These are phyloP conservation scores for Pollachius pollachius DNA, from an alignment of 2,113 vertebrate genomes.

Conservation along the genomic window DNA sequence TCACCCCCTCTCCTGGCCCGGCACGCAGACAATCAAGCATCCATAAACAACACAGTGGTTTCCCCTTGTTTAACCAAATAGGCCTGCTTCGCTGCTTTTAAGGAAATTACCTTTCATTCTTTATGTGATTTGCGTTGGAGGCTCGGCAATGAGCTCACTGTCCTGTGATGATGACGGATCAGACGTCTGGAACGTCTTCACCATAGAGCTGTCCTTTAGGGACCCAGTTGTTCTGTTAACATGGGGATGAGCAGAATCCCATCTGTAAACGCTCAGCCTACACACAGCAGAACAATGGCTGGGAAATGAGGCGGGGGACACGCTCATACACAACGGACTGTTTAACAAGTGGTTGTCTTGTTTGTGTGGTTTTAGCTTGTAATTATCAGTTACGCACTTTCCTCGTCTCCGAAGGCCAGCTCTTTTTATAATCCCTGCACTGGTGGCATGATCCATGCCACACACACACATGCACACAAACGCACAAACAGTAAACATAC, in stretches of 20 bases:
- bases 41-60: background rate
- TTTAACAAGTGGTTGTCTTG: slow-evolving; percentile 1
- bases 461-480: background rate
- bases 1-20: background rate
- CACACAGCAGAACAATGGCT: background rate
- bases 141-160: too few relatives aligned
- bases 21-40: background rate
- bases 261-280: background rate
- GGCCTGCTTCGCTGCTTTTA: background rate
- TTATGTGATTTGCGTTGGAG: too few relatives aligned
- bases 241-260: background rate
- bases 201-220: too few relatives aligned
- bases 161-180: too few relatives aligned
- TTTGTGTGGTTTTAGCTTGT: background rate
- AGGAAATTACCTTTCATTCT: background rate
- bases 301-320: background rate
- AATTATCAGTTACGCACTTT: background rate
- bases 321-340: background rate
- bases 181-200: too few relatives aligned
- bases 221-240: background rate
- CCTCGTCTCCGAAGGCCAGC: background rate
- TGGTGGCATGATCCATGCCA: background rate
- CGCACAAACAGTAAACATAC: background rate
- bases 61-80: background rate
- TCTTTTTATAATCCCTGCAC: background rate